Conservation (phyloP, 2,888 invertebrate genomes). For the Chrysomela aeneicollis region DNA sequence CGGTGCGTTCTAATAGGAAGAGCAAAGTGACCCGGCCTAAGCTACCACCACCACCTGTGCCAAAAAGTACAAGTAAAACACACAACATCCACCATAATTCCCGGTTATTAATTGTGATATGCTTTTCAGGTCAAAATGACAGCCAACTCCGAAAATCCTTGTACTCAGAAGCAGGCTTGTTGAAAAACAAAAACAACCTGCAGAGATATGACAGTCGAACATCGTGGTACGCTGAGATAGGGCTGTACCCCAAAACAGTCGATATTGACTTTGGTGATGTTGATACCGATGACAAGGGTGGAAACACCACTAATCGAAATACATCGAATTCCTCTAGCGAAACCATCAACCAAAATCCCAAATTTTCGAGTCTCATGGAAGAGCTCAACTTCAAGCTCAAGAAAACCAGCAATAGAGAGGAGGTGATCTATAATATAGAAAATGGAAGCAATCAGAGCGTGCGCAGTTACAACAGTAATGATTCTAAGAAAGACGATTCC, state of each 20-base stretch:
- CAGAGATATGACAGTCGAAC: conserved; percentile 65
- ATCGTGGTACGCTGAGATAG: conserved; percentile 77
- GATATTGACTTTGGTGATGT: not conserved
- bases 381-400: conserved; percentile 32
- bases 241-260: conserved; percentile 61
- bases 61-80: conserved; percentile 39
- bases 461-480: conserved; percentile 49
- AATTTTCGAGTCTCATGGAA: conserved; percentile 26
- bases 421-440: conserved; percentile 24
- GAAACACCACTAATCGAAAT: not conserved
- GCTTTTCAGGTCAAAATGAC: conserved; percentile 24
- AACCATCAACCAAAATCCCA: conserved; percentile 10
- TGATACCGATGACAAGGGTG: not conserved
- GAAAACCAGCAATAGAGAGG: conserved; percentile 21
- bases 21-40: conserved; percentile 49
- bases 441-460: conserved; percentile 59
- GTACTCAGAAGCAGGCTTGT: conserved; percentile 45
- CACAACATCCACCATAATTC: not conserved
- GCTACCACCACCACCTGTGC: conserved; percentile 59
- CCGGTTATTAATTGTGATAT: not conserved
- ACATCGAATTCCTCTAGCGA: not conserved
- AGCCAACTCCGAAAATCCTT: conserved; percentile 40
- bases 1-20: conserved; percentile 35
- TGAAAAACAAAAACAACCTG: conserved; percentile 51
- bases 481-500: conserved; percentile 50